Conservation (phyloP, 2,113 vertebrate genomes). For the Nesoenas mayeri region DNA sequence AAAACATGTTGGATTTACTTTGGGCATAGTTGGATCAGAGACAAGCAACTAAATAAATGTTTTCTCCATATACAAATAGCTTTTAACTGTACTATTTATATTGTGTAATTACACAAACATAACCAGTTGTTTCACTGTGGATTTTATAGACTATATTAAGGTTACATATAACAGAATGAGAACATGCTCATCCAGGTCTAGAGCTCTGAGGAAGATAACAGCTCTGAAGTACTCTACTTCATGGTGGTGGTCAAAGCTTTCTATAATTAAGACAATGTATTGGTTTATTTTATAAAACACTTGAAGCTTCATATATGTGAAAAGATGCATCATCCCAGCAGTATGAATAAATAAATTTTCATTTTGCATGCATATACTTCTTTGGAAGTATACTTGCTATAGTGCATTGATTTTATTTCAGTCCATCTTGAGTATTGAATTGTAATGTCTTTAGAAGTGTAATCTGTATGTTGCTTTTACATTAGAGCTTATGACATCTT, state of each 20-base stretch:
- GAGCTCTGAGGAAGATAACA: not conserved
- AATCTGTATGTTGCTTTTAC: not conserved
- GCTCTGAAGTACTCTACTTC: not conserved
- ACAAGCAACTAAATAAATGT: not conserved
- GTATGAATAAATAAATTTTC: not conserved
- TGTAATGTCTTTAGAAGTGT: not conserved
- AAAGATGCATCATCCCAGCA: not conserved
- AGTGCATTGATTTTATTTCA: slow-evolving; percentile 40
- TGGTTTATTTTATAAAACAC: not conserved
- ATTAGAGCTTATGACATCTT: not conserved
- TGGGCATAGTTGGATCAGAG: not conserved
- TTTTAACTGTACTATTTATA: not conserved
- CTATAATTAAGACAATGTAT: not conserved
- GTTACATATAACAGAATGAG: not conserved
- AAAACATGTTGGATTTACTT: not conserved
- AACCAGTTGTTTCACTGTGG: not conserved
- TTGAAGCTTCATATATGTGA: not conserved
- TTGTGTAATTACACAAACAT: not conserved
- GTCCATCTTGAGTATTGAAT: not conserved
- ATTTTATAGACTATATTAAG: not conserved
- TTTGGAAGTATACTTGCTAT: not conserved
- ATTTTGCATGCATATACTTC: not conserved
- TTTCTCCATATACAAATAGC: not conserved
- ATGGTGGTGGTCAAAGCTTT: not conserved
- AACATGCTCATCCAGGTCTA: not conserved